phyloP scores from a whole-genome alignment of 2,113 vertebrate species.

The Malurus alboscapulatus region DNA sequence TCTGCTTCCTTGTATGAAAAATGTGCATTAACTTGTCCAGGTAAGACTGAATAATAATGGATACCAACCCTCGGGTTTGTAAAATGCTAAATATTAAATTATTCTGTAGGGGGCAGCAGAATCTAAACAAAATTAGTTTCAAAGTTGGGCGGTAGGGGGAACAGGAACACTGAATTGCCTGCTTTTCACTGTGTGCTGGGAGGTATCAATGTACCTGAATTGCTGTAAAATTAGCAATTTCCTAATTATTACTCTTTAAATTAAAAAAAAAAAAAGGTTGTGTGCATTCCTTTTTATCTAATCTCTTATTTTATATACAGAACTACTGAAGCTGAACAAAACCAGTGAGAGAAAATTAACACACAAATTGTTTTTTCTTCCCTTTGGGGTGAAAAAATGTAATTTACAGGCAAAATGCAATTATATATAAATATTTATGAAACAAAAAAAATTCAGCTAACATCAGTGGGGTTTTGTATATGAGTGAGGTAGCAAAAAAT shows the following conservation, averaged over 20 bases:
- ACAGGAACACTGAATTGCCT: slow-evolving; percentile 10
- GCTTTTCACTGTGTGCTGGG: background rate
- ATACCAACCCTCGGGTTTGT: background rate
- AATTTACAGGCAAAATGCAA: slow-evolving; percentile 74
- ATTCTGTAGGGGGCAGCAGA: slow-evolving; percentile 74
- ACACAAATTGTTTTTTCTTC: slow-evolving; percentile 78
- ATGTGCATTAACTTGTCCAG: background rate
- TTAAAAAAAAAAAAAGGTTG: slow-evolving; percentile 63
- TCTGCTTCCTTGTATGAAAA: background rate
- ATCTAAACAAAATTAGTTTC: slow-evolving; percentile 62
- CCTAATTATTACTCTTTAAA: slow-evolving; percentile 73
- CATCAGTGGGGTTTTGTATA: slow-evolving; percentile 27
- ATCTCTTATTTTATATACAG: slow-evolving; percentile 75
- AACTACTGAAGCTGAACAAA: slow-evolving; percentile 76
- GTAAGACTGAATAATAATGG: background rate
- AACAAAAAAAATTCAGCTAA: slow-evolving; percentile 60
- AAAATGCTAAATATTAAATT: slow-evolving; percentile 10
- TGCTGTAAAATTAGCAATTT: slow-evolving; percentile 61
- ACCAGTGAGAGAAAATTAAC: slow-evolving; percentile 78
- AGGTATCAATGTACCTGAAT: slow-evolving; percentile 27
- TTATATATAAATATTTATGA: slow-evolving; percentile 80
- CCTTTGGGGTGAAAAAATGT: slow-evolving; percentile 73
- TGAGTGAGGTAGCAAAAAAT: slow-evolving; percentile 45
- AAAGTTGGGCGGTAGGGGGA: background rate
- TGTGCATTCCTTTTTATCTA: slow-evolving; percentile 70